Conservation (phyloP, 2,113 vertebrate species). For the Pygoscelis adeliae region DNA sequence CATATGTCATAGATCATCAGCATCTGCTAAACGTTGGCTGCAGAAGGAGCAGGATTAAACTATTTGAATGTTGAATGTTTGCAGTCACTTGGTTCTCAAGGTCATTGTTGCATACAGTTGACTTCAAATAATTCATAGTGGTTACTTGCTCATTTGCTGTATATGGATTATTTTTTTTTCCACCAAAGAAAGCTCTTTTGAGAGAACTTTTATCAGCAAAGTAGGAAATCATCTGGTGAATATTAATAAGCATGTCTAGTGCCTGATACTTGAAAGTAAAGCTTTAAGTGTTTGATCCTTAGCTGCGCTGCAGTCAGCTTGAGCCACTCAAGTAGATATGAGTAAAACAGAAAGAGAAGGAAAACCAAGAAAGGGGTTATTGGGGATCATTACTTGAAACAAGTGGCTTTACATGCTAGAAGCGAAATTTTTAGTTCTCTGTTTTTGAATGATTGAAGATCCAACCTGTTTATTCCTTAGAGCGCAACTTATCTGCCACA, state of each 20-base stretch:
- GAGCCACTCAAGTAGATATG: not conserved
- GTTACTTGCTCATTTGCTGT: slow-evolving; percentile 12
- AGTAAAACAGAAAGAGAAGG: not conserved
- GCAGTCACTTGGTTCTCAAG: slow-evolving; percentile 37
- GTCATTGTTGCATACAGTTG: slow-evolving; percentile 18
- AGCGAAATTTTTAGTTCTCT: not conserved
- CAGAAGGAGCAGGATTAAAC: not conserved
- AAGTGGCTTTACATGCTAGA: not conserved
- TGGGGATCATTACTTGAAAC: not conserved
- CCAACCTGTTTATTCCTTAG: not conserved
- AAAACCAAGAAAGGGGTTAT: not conserved
- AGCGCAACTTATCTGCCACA: not conserved
- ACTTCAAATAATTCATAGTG: slow-evolving; percentile 39
- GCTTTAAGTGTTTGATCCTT: slow-evolving; percentile 51
- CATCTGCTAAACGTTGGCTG: not conserved
- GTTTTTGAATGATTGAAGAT: not conserved
- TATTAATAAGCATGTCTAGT: slow-evolving; percentile 40
- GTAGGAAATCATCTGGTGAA: slow-evolving; percentile 35
- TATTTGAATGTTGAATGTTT: not conserved
- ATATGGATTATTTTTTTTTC: not conserved
- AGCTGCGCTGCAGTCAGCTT: not conserved
- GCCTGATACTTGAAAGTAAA: slow-evolving; percentile 6
- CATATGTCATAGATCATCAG: not conserved
- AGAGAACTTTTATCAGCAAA: slow-evolving; percentile 35
- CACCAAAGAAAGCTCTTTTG: slow-evolving; percentile 12